Evolutionary conservation across 2,888 invertebrate species (phyloP), one percentile per base, ranked within the genome.

Genomic region (Watsonalla binaria): DNA sequence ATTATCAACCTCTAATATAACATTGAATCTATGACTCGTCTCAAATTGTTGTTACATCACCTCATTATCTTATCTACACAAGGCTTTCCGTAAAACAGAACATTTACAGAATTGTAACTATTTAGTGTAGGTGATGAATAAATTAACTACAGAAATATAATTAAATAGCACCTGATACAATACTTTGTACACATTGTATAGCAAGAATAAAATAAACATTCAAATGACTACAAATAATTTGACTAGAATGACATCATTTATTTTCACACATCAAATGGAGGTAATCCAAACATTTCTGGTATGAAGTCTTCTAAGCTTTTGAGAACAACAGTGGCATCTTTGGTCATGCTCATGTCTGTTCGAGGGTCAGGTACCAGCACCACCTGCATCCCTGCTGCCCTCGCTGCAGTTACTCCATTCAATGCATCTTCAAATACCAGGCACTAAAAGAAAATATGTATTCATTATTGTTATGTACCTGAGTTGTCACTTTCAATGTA

Each of bases 341-440:
- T 58, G 6, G 82, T 84, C 7, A 82, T 63, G 13, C 62, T 68
- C 52, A 60, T 70, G 9, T 84, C 81, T 1, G 86, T 52, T 47
- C 78, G 70, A n/a, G 72, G 63, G 74, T 96, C 96, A 0, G 96
- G 96, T 11, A 96, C 94, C 95, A 96, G 95, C 0, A 97, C 93
- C 2, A 94, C 94, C 80, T 96, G 96, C 97, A 98, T 98, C 4
- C 95, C 95, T 0, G 97, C 97, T 15, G 92, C 92, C 34, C 88
- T 75, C 0, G 94, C 97, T 2, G 96, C 96, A 62, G 92, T 90
- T 0, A 97, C 94, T 0, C 98, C 98, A 82, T 97, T 97, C 0
- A 96, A 95, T 5, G 98, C 96, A 88, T 98, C 98, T 90, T 98
- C 98, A 81, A 98, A 96, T 0, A 97, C 97, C 60, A 98, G 82